Percentiles rank a stretch among this genome's conserved stretches.
Conservation (phyloP, 2,797 vertebrate species). For the Epinephelus malabaricus region DNA sequence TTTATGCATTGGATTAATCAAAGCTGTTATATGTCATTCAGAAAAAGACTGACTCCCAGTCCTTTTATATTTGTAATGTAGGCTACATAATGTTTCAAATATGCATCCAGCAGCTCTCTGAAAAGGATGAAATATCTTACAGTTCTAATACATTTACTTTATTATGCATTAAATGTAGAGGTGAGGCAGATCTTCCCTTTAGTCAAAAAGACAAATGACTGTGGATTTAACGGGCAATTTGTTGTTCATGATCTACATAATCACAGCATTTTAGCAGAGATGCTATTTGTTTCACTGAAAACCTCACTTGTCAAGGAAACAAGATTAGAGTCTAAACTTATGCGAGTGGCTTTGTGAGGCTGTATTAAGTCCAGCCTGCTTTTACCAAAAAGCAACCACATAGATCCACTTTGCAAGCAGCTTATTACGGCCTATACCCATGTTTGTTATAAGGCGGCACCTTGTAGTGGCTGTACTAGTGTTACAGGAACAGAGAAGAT, state of each 20-base stretch:
- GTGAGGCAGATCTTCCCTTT: neutral
- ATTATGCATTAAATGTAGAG: neutral
- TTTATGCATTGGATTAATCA: neutral
- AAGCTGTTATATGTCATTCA: neutral
- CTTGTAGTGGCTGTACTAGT: too few species aligned
- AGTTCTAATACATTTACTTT: neutral
- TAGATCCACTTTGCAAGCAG: too few species aligned
- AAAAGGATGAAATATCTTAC: neutral
- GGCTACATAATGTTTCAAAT: neutral
- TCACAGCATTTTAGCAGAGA: neutral
- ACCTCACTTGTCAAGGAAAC: neutral
- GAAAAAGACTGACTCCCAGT: neutral
- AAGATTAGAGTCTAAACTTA: neutral
- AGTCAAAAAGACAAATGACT: conserved; percentile 7
- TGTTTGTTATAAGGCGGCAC: too few species aligned
- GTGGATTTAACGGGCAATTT: neutral
- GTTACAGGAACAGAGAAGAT: too few species aligned
- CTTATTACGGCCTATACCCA: too few species aligned
- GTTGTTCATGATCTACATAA: neutral
- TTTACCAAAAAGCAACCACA: too few species aligned
- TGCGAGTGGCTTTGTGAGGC: neutral
- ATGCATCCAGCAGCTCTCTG: neutral
- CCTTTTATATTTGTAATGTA: neutral
- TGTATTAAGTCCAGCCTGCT: too few species aligned
- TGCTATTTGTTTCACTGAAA: neutral